Base-by-base conservation (phyloP, 1,140 invertebrate species). In the Atta cephalotes region DNA sequence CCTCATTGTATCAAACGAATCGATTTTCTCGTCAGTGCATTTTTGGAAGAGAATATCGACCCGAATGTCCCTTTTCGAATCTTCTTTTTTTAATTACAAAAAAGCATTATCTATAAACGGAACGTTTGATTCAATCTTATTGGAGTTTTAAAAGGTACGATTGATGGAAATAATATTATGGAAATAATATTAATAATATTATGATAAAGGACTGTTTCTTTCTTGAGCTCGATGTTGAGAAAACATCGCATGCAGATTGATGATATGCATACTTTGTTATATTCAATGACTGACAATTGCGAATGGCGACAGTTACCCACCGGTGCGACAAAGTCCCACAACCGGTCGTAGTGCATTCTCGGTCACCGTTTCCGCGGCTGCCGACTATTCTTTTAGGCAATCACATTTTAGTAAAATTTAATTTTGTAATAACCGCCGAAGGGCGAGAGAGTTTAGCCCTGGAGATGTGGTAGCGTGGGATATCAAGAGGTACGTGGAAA, bases 381-480 rank as follows among this genome's bases (percentile, higher is more conserved):
- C 71, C 84, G 78, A 91, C 70, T 88, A 84, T 85, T 92, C 88
- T 91, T 85, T 81, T 93, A 93, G 92, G 91, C 87, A 92, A 93
- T 93, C 89, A 92, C 70, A 65, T 87, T 92, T 93, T 93, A 93
- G 92, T 90, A 88, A 92, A 93, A 92, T 93, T 93, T 89, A 90
- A 90, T 90, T 91, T 87, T 87, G 58, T 89, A 76, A 90, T 68
- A 89, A 87, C 35, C 82, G 87, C 79, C 85, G 68, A 63, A 63
- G 49, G 66, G 78, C 78, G n/a, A 58, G 21, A 18, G 6, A 81
- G 21, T 51, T 70, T 56, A 81, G 31, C 31, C 39, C 51, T 60
- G 56, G 45, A 62, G 35, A 71, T 53, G 45, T 87, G 28, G 49
- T 71, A 60, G 65, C 70, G 87, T 88, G 87, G 79, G 62, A 86